Conservation (phyloP, 2,797 vertebrate species). For the Pangasius larnaudii region DNA sequence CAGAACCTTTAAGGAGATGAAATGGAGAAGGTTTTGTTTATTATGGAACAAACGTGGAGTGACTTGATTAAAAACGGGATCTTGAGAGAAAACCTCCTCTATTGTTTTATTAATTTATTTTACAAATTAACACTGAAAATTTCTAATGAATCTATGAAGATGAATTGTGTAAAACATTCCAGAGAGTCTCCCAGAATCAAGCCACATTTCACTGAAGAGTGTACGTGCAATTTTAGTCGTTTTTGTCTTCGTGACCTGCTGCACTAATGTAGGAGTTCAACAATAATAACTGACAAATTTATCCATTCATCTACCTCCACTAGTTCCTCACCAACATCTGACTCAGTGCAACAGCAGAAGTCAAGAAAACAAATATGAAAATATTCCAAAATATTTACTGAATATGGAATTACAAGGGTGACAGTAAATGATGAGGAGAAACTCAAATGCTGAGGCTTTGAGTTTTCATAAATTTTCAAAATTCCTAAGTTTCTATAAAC, state of each 20-base stretch:
- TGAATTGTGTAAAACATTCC: background rate
- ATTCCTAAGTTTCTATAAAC: background rate
- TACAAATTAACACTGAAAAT: background rate
- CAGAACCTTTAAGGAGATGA: too few species aligned
- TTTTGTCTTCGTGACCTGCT: background rate
- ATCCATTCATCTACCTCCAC: slow-evolving; percentile 3
- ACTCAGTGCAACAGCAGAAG: background rate
- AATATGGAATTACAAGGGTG: background rate
- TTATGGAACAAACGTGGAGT: too few species aligned
- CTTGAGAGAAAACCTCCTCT: background rate
- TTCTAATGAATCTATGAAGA: background rate
- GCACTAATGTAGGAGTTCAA: background rate
- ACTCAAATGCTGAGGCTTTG: background rate
- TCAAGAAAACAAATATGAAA: background rate
- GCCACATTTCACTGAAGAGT: background rate
- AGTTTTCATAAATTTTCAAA: background rate
- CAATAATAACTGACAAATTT: background rate
- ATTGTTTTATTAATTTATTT: background rate
- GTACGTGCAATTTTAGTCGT: background rate
- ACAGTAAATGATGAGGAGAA: background rate
- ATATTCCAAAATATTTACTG: background rate
- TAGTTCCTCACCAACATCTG: background rate
- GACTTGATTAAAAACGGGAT: background rate
- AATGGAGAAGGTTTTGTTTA: background rate
- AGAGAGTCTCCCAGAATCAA: background rate